phyloP scores from a whole-genome alignment of 2,888 invertebrate species.

The Sialis fuliginosa region DNA sequence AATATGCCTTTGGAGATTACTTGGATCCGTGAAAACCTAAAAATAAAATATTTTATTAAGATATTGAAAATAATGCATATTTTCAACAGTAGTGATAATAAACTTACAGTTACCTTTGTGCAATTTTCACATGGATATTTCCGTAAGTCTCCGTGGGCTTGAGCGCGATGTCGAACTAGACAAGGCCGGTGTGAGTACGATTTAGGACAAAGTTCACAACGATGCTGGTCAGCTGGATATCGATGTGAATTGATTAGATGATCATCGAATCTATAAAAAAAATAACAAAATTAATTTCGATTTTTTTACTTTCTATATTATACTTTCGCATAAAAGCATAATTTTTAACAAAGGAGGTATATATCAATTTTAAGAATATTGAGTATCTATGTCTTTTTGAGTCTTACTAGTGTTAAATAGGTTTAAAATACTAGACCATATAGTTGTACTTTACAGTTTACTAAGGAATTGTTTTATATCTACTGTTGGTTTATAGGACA shows the following conservation, averaged over 20 bases:
- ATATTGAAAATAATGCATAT: background rate
- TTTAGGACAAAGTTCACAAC: constrained; percentile 70
- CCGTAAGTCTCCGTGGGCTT: constrained; percentile 63
- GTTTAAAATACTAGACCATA: too few species aligned
- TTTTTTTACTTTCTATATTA: too few species aligned
- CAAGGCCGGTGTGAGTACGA: constrained; percentile 68
- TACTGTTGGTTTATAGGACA: too few species aligned
- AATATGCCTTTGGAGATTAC: constrained; percentile 92
- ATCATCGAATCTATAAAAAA: constrained; percentile 57
- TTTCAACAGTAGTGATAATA: background rate
- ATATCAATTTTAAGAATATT: too few species aligned
- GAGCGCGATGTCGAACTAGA: constrained; percentile 64
- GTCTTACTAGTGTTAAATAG: too few species aligned
- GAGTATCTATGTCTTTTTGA: too few species aligned
- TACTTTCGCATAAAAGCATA: too few species aligned
- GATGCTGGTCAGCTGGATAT: constrained; percentile 59
- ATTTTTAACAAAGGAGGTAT: too few species aligned
- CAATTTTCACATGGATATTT: constrained; percentile 90
- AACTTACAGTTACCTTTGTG: constrained; percentile 45
- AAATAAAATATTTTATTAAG: constrained; percentile 21
- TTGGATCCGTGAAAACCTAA: constrained; percentile 89
- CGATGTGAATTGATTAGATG: constrained; percentile 64
- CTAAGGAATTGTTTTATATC: too few species aligned
- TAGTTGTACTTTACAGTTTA: too few species aligned
- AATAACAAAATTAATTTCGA: too few species aligned